Evolutionary conservation across 2,888 invertebrate species (phyloP).

Genomic region (Azorinus chamasolen): DNA sequence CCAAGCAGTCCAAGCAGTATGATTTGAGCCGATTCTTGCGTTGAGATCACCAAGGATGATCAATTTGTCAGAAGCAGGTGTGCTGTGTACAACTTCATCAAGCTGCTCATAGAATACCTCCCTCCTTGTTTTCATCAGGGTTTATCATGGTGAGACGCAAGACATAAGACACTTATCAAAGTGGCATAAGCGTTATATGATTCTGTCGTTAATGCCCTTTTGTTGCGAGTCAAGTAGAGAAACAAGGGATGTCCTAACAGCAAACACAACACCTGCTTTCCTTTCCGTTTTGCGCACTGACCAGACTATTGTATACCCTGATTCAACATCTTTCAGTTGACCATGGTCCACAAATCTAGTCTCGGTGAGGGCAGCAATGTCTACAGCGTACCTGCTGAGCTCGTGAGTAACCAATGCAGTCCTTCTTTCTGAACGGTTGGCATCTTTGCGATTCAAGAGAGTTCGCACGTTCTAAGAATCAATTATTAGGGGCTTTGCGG

Average conservation of each 20-base stretch:
- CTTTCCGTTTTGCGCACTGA: too few relatives aligned
- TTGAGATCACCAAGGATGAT: neutral
- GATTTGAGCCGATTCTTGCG: neutral
- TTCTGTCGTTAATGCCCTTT: neutral
- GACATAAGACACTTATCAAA: neutral
- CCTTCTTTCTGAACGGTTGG: too few relatives aligned
- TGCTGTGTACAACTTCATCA: neutral
- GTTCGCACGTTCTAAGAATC: too few relatives aligned
- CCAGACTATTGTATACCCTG: too few relatives aligned
- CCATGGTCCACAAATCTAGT: too few relatives aligned
- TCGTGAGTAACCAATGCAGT: too few relatives aligned
- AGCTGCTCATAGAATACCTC: neutral
- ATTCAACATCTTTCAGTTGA: too few relatives aligned
- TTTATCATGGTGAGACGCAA: neutral
- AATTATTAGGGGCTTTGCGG: too few relatives aligned
- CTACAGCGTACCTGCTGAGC: too few relatives aligned
- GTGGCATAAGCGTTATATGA: neutral
- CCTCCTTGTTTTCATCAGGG: neutral
- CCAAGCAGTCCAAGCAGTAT: neutral
- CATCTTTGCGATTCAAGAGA: too few relatives aligned
- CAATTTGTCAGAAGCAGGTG: neutral
- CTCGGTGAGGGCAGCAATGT: too few relatives aligned
- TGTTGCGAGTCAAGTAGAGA: neutral
- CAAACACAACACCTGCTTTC: neutral
- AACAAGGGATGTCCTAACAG: neutral